Conservation (phyloP, 1,140 invertebrate species). For the Cryptotermes secundus region DNA sequence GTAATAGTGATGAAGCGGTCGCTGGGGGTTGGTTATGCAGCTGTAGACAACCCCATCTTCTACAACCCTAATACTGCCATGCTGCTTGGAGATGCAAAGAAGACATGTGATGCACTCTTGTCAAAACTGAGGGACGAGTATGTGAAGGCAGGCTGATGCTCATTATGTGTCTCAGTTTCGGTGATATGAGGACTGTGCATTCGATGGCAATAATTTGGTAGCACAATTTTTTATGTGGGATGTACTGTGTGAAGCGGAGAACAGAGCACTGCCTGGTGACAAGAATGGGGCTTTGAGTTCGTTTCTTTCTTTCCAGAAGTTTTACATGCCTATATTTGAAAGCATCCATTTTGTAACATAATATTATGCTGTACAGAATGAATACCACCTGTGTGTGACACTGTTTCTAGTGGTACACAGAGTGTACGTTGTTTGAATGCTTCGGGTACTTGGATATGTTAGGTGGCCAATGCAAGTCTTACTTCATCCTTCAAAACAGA, state of each 20-base stretch:
- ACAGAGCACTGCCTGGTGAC: neutral
- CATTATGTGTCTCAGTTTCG: neutral
- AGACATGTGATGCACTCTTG: conserved; percentile 81
- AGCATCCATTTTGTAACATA: no score
- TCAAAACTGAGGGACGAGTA: conserved; percentile 59
- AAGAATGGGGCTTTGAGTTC: neutral
- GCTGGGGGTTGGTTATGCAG: conserved; percentile 78
- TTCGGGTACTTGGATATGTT: no score
- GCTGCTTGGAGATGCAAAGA: conserved; percentile 91
- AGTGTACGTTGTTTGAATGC: no score
- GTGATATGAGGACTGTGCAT: no score
- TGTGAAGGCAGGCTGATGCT: conserved; percentile 18
- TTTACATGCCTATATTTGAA: no score
- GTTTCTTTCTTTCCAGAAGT: neutral
- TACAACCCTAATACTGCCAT: conserved; percentile 88
- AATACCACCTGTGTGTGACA: no score
- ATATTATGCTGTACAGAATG: no score
- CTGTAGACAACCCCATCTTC: conserved; percentile 91
- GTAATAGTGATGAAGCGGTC: conserved; percentile 90
- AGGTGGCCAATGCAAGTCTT: no score
- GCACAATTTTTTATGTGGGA: neutral
- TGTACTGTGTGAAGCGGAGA: neutral
- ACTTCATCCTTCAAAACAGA: no score
- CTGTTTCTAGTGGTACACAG: no score
- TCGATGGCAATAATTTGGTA: neutral